Evolutionary conservation across 2,888 invertebrate species (phyloP), one percentile per base, ranked within the genome.

Genomic region (Amblyteles armatorius): DNA sequence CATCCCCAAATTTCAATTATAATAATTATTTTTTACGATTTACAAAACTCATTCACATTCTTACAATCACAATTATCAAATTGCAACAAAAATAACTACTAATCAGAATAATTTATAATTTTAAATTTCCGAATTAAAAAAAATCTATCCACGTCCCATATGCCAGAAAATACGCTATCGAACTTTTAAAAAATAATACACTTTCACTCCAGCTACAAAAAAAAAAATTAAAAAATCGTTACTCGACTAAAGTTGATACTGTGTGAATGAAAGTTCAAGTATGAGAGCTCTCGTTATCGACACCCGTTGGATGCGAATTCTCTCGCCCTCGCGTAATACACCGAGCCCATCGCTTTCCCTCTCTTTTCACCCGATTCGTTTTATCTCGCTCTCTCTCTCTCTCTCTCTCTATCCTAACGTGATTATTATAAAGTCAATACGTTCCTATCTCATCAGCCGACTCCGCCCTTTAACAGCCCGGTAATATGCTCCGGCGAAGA

Each of bases 391-490:
- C 52, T 52, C 52, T 52, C 36, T 1, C 36, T 36, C 36, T 6
- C 36, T 7, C 36, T 36, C 36, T 36, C 36, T 36, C 52, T 52
- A 52, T 60, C 26, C 91, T 92, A 93, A 94, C 93, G 93, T 93
- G 93, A 94, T 94, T 93, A 94, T 94, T 94, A 94, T 94, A 92
- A 93, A 94, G 94, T 94, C 93, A 93, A 94, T 94, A 93, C 93
- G 93, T 93, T 93, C 93, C 93, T 93, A 93, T 93, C 93, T 93
- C 93, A 93, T 93, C 93, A 93, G 93, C 91, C 91, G 89, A 90
- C 93, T 91, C 93, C 93, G 93, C 93, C 93, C 93, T 93, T 93
- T 92, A 93, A 93, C 93, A 93, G 93, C 91, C 93, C 91, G 92
- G 93, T 93, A 93, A 92, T 93, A 93, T 93, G 92, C 91, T 91